These are phyloP conservation scores for Peromyscus melanophrys DNA, from an alignment of 2,797 vertebrate genomes.

Conservation along the genomic window DNA sequence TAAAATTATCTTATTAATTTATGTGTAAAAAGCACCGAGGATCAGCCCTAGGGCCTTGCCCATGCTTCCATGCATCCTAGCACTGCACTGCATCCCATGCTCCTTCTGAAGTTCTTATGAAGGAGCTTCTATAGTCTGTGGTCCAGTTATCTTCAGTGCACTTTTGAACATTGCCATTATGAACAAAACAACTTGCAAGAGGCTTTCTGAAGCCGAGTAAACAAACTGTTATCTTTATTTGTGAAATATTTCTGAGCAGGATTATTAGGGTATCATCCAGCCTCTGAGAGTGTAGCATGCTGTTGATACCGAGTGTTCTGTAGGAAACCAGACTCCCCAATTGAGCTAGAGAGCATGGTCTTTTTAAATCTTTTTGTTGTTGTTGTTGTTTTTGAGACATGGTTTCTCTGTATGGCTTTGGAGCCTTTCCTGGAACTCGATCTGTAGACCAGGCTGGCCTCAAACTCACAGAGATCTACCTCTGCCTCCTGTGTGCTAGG, in stretches of 20 bases:
- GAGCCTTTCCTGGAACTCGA: background rate
- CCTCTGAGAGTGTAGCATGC: background rate
- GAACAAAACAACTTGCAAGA: background rate
- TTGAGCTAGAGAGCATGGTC: background rate
- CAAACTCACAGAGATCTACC: background rate
- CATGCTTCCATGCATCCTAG: too few relatives aligned
- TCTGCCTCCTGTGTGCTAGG: background rate
- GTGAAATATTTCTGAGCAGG: background rate
- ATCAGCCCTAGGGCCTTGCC: background rate
- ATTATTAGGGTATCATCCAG: background rate
- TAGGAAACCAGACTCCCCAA: background rate
- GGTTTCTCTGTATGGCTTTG: background rate
- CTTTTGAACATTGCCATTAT: background rate
- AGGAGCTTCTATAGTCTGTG: background rate
- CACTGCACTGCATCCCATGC: too few relatives aligned
- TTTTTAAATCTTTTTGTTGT: background rate
- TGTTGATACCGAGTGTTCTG: background rate
- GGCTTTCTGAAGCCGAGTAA: background rate
- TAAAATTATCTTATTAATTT: background rate
- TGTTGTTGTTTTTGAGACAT: background rate
- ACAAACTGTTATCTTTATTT: background rate
- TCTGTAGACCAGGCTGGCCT: background rate
- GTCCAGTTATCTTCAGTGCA: background rate
- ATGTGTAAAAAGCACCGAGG: background rate
- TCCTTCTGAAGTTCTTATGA: background rate